Percentiles rank a stretch among this genome's conserved stretches.
These are phyloP conservation scores for Epinephelus fuscoguttatus DNA, from an alignment of 2,113 vertebrate genomes.

Conservation along the genomic window DNA sequence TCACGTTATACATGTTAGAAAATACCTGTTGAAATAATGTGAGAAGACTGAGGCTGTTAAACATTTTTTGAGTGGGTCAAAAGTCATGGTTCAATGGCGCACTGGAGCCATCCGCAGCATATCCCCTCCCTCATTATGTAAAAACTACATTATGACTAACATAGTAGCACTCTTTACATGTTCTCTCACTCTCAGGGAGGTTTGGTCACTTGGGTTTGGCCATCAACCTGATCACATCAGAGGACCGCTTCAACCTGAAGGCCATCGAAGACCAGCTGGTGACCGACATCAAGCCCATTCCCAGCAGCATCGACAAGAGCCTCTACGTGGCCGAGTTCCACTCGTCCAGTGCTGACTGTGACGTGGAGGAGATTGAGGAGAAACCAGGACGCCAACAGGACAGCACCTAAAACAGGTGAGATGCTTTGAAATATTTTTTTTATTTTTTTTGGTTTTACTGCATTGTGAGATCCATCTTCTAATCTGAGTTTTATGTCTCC, in stretches of 20 bases:
- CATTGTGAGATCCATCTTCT: background rate
- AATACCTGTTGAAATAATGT: too few species aligned
- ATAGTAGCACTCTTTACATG: too few species aligned
- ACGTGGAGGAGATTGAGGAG: conserved; percentile 75
- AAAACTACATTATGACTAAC: too few species aligned
- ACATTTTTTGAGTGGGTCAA: too few species aligned
- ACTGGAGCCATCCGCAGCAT: too few species aligned
- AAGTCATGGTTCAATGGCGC: too few species aligned
- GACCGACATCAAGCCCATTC: conserved; percentile 85
- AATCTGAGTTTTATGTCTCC: conserved; percentile 15
- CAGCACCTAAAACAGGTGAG: conserved; percentile 67
- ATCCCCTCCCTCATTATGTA: too few species aligned
- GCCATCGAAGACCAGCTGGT: conserved; percentile 84
- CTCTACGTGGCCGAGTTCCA: conserved; percentile 84
- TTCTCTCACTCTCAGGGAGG: conserved; percentile 62
- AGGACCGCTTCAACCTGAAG: conserved; percentile 85
- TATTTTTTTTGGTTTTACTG: background rate
- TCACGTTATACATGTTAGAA: too few species aligned
- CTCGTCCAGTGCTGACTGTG: conserved; percentile 60
- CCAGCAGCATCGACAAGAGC: conserved; percentile 83
- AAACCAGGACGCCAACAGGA: conserved; percentile 58
- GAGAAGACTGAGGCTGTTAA: too few species aligned
- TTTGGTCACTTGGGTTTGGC: conserved; percentile 84
- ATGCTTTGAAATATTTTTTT: background rate
- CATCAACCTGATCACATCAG: conserved; percentile 84